These are phyloP conservation scores for Hippocampus comes DNA, from an alignment of 2,113 vertebrate species.

Conservation along the genomic window DNA sequence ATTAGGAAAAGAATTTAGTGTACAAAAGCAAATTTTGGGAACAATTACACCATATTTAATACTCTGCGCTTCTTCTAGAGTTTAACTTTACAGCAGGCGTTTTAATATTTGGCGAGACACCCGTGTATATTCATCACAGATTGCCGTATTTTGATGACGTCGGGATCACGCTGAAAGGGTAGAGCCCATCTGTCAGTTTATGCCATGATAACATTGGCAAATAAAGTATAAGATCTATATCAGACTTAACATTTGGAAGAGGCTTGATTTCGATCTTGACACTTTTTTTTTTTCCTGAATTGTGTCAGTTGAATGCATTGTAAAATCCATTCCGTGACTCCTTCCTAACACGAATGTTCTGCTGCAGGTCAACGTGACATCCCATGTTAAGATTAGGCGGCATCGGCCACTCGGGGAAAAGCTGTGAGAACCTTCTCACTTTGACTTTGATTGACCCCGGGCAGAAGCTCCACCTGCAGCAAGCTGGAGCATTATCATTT, in stretches of 20 bases:
- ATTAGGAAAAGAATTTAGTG: too few species aligned
- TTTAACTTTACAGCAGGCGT: background rate
- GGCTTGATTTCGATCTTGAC: background rate
- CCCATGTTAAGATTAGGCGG: conserved; percentile 27
- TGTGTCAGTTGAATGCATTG: background rate
- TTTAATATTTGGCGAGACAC: background rate
- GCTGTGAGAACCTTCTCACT: conserved; percentile 45
- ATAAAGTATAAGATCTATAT: background rate
- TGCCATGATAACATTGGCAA: background rate
- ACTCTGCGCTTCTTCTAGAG: background rate
- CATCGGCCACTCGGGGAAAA: conserved; percentile 32
- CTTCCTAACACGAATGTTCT: background rate
- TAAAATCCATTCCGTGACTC: conserved; percentile 4
- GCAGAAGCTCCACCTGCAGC: conserved; percentile 59
- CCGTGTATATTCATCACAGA: background rate
- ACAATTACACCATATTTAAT: background rate
- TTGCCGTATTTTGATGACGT: background rate
- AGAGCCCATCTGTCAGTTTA: background rate
- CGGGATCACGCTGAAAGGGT: background rate
- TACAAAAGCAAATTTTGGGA: too few species aligned
- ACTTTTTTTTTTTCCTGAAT: background rate
- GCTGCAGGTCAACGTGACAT: conserved; percentile 24
- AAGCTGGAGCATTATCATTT: conserved; percentile 71
- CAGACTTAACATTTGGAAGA: background rate
- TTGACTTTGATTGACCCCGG: conserved; percentile 70